Conservation (phyloP, 2,797 vertebrate genomes). For the Dallia pectoralis region DNA sequence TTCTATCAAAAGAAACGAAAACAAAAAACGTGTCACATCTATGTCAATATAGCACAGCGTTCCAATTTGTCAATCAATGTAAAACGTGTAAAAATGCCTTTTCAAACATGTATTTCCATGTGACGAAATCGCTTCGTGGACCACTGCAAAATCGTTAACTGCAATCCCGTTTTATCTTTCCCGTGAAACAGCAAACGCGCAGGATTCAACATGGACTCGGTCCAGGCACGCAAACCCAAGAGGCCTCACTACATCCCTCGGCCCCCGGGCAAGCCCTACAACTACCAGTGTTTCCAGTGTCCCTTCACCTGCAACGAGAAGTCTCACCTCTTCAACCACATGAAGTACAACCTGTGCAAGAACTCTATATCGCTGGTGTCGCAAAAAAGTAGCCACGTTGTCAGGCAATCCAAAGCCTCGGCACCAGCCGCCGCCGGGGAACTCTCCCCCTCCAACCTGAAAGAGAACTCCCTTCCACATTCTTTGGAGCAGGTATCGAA, state of each 20-base stretch:
- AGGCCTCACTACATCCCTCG: conserved; percentile 97
- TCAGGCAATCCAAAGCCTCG: conserved; percentile 75
- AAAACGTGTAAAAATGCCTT: no score
- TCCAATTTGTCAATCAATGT: no score
- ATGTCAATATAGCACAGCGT: no score
- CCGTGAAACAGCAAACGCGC: conserved; percentile 35
- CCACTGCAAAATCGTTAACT: no score
- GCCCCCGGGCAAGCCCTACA: conserved; percentile 95
- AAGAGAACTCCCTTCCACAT: conserved; percentile 35
- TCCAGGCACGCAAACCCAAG: conserved; percentile 92
- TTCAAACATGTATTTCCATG: not conserved
- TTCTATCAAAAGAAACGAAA: not conserved
- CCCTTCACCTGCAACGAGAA: conserved; percentile 99
- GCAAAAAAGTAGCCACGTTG: conserved; percentile 79
- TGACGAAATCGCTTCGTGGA: no score
- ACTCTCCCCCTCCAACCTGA: conserved; percentile 63
- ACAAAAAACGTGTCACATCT: not conserved
- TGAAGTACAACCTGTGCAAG: conserved; percentile 98
- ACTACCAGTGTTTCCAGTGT: conserved; percentile 99
- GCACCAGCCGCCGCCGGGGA: conserved; percentile 58
- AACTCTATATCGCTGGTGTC: conserved; percentile 94
- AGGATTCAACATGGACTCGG: conserved; percentile 77
- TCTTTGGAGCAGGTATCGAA: conserved; percentile 50
- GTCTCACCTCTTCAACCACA: conserved; percentile 98
- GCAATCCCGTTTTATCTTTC: conserved; percentile 18